Conservation (phyloP, 1,140 invertebrate genomes). For the Hylaeus volcanicus region DNA sequence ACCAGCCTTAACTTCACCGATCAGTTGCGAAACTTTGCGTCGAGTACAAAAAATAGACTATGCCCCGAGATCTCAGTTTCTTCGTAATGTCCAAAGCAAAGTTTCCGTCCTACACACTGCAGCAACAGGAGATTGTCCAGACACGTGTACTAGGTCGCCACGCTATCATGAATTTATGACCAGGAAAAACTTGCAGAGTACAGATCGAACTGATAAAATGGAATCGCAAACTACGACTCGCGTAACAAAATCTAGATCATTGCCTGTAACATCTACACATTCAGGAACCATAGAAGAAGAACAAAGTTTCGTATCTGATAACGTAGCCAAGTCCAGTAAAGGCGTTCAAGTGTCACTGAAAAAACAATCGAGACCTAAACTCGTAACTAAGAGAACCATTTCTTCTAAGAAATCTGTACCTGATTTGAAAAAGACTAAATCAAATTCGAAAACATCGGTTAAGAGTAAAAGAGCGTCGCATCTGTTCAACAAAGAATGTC, state of each 20-base stretch:
- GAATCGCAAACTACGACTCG: neutral
- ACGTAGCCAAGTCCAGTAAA: neutral
- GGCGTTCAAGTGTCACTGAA: constrained; percentile 18
- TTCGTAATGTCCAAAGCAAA: constrained; percentile 66
- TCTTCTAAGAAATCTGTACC: constrained; percentile 37
- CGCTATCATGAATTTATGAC: constrained; percentile 17
- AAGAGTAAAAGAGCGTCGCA: constrained; percentile 23
- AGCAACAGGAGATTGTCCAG: constrained; percentile 4
- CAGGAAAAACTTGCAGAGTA: neutral
- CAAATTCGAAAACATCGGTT: constrained; percentile 13
- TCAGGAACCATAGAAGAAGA: neutral
- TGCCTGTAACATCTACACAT: neutral
- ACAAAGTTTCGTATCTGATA: neutral
- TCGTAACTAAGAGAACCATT: constrained; percentile 21
- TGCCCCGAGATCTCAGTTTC: constrained; percentile 71
- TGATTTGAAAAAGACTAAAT: constrained; percentile 30
- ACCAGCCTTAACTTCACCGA: constrained; percentile 14
- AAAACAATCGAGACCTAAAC: constrained; percentile 31
- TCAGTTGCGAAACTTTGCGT: constrained; percentile 66
- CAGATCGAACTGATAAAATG: neutral
- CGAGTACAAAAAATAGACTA: constrained; percentile 70
- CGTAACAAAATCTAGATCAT: neutral
- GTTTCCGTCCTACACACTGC: constrained; percentile 22
- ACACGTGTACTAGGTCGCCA: constrained; percentile 19
- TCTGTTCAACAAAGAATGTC: neutral